Conservation (phyloP, 2,888 invertebrate genomes). For the Leucophora obtusa region DNA sequence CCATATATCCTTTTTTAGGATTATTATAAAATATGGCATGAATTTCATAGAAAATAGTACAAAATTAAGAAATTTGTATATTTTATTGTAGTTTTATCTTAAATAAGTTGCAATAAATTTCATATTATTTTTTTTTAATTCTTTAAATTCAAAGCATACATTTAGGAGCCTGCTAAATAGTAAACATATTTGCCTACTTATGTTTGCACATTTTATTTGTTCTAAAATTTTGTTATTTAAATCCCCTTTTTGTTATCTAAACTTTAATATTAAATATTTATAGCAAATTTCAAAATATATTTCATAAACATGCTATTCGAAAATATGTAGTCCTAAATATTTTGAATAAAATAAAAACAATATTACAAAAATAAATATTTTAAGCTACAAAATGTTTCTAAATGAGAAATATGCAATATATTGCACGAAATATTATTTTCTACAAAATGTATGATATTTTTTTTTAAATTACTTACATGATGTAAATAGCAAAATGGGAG, state of each 20-base stretch:
- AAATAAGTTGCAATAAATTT: no score
- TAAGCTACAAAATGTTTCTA: constrained; percentile 10
- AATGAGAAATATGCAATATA: constrained; percentile 19
- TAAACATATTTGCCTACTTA: neutral
- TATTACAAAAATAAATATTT: constrained; percentile 36
- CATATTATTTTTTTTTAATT: no score
- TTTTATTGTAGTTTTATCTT: no score
- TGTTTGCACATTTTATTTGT: neutral
- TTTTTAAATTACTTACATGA: constrained; percentile 44
- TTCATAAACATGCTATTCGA: neutral
- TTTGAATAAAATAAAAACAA: constrained; percentile 7
- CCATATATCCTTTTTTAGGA: no score
- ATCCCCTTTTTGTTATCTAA: no score
- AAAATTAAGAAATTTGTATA: no score
- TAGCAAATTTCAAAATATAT: neutral
- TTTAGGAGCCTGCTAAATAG: neutral
- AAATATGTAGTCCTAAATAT: neutral
- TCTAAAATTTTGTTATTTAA: no score
- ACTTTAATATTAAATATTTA: no score
- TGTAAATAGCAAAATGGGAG: constrained; percentile 15
- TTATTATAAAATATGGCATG: no score
- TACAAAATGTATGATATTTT: constrained; percentile 23
- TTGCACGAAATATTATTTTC: constrained; percentile 44
- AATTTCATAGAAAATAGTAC: no score
- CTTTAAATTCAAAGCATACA: no score